A percentile compares a stretch with the other conserved stretches of the same genome.
phyloP scores from a whole-genome alignment of 2,888 invertebrate genomes.

The Tromatobia lineatoria region DNA sequence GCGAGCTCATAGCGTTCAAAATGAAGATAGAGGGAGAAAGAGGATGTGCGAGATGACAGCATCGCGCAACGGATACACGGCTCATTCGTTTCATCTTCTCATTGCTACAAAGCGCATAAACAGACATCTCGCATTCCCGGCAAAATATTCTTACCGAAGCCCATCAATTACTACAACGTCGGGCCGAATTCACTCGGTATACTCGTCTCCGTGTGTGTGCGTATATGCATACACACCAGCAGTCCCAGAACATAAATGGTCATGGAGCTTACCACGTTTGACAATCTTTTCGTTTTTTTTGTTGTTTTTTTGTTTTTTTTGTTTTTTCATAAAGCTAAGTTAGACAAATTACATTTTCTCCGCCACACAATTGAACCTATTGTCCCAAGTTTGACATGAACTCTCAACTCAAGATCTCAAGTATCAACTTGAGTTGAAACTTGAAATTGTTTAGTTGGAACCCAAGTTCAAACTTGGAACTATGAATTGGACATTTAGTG shows the following conservation, averaged over 20 bases:
- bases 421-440: too few relatives aligned
- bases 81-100: slow-evolving; percentile 72
- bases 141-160: slow-evolving; percentile 54
- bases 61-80: slow-evolving; percentile 68
- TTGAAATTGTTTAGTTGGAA: too few relatives aligned
- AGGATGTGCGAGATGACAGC: slow-evolving; percentile 71
- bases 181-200: slow-evolving; percentile 16
- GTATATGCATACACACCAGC: slow-evolving; percentile 8
- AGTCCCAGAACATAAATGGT: slow-evolving; percentile 3
- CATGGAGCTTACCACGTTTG: slow-evolving; percentile 19
- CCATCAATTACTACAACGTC: slow-evolving; percentile 56
- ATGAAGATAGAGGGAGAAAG: slow-evolving; percentile 22
- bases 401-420: too few relatives aligned
- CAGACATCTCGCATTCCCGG: slow-evolving; percentile 52
- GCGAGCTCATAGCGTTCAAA: slow-evolving; percentile 17
- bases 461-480: too few relatives aligned
- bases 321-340: background rate
- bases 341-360: background rate
- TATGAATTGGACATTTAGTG: too few relatives aligned
- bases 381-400: too few relatives aligned
- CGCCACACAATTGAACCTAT: too few relatives aligned
- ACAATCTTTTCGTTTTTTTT: background rate
- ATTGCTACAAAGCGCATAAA: slow-evolving; percentile 52
- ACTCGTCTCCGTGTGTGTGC: background rate
- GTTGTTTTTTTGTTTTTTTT: background rate